phyloP scores from a whole-genome alignment of 2,888 invertebrate species.

The Temnothorax unifasciatus region DNA sequence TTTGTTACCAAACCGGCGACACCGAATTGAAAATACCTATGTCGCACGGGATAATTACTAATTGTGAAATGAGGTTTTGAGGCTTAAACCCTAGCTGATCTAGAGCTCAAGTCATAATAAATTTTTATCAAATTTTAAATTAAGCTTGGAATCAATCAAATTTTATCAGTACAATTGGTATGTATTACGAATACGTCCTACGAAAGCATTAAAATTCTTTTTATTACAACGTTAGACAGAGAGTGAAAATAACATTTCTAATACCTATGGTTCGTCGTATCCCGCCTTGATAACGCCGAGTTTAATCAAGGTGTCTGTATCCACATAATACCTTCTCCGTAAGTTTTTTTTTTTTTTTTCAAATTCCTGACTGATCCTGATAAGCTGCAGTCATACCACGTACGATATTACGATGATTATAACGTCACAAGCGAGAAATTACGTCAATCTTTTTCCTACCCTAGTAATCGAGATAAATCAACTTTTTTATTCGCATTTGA shows the following conservation, averaged over 20 bases:
- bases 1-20: not conserved
- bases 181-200: not conserved
- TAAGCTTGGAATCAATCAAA: not conserved
- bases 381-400: not conserved
- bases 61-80: not conserved
- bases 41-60: not conserved
- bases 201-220: not conserved
- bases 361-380: not conserved
- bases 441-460: not conserved
- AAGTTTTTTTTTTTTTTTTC: not conserved
- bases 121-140: not conserved
- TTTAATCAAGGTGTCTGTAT: not conserved
- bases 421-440: not conserved
- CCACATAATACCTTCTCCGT: not conserved
- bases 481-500: not conserved
- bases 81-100: not conserved
- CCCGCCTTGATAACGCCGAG: not conserved
- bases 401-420: not conserved
- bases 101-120: not conserved
- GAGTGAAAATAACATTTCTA: not conserved
- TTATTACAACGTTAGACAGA: not conserved
- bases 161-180: not conserved
- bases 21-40: not conserved
- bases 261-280: not conserved
- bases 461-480: not conserved